phyloP scores from a whole-genome alignment of 2,113 vertebrate species.

The Apteryx mantelli region DNA sequence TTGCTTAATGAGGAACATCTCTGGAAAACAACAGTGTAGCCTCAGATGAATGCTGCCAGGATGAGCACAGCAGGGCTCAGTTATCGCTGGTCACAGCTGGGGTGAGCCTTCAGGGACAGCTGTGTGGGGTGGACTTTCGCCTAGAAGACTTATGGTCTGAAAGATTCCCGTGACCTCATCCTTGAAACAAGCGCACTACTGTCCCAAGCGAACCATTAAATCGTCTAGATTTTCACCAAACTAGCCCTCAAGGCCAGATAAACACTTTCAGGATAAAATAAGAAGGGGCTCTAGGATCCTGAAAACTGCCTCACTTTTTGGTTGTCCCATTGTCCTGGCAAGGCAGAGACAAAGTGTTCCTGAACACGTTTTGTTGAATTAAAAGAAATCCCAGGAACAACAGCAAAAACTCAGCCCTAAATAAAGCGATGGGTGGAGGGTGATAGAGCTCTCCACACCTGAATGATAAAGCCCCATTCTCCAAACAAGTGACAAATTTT shows the following conservation, averaged over 20 bases:
- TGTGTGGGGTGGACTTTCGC: not conserved
- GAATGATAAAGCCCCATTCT: constrained; percentile 1
- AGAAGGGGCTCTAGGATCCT: not conserved
- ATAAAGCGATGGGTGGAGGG: not conserved
- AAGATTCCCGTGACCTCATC: not conserved
- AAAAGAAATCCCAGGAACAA: constrained; percentile 35
- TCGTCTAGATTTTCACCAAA: not conserved
- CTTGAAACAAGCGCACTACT: too few relatives aligned
- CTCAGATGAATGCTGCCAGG: not conserved
- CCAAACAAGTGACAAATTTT: not conserved
- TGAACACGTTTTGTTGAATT: not conserved
- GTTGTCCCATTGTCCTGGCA: not conserved
- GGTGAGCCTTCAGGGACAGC: not conserved
- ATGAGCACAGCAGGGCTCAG: not conserved
- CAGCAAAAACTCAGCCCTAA: not conserved
- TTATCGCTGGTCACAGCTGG: not conserved
- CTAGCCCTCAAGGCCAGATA: not conserved
- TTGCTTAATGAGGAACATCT: not conserved
- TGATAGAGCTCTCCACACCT: constrained; percentile 20
- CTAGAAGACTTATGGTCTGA: not conserved
- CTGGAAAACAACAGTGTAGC: not conserved
- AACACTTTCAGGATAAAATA: not conserved
- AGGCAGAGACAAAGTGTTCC: not conserved
- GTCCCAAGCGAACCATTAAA: not conserved
- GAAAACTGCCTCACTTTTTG: not conserved